Percentiles rank a stretch among this genome's conserved stretches.
phyloP scores from a whole-genome alignment of 2,113 vertebrate species.

The Chaetodon trifascialis region DNA sequence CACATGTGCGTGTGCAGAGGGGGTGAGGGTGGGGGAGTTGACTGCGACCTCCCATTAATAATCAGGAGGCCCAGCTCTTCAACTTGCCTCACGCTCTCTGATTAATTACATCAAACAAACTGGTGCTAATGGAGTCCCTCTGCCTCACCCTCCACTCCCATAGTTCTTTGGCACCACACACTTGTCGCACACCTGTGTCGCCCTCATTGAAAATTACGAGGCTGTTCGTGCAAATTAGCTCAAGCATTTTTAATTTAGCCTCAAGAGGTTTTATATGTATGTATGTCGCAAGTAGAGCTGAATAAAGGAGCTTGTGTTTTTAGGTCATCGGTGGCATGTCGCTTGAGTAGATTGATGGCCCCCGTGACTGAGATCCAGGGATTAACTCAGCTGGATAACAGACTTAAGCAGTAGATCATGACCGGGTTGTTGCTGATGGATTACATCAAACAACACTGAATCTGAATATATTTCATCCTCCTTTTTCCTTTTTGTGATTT shows the following conservation, averaged over 20 bases:
- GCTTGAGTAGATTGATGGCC: constrained; percentile 39
- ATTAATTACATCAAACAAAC: constrained; percentile 78
- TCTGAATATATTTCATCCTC: constrained; percentile 26
- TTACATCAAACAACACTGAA: constrained; percentile 41
- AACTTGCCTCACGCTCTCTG: constrained; percentile 59
- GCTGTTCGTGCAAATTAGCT: constrained; percentile 45
- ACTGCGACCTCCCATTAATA: constrained; percentile 53
- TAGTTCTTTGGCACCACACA: constrained; percentile 28
- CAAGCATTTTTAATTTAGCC: constrained; percentile 21
- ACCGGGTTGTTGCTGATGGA: constrained; percentile 53
- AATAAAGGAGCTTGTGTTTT: constrained; percentile 29
- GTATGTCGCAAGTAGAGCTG: neutral
- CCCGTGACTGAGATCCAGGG: constrained; percentile 40
- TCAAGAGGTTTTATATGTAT: constrained; percentile 22
- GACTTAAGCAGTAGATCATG: constrained; percentile 50
- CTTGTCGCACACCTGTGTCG: constrained; percentile 42
- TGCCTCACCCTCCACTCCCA: constrained; percentile 25
- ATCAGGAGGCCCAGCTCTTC: constrained; percentile 58
- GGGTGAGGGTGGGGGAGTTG: neutral
- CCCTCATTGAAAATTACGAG: constrained; percentile 15
- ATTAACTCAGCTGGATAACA: constrained; percentile 62
- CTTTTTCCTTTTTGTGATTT: constrained; percentile 28
- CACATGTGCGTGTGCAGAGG: constrained; percentile 12
- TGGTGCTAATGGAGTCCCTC: constrained; percentile 48
- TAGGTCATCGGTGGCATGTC: constrained; percentile 18